Percentiles rank a stretch among this genome's conserved stretches.
Conservation (phyloP, 2,797 vertebrate genomes). For the Halcyon leucocephala region DNA sequence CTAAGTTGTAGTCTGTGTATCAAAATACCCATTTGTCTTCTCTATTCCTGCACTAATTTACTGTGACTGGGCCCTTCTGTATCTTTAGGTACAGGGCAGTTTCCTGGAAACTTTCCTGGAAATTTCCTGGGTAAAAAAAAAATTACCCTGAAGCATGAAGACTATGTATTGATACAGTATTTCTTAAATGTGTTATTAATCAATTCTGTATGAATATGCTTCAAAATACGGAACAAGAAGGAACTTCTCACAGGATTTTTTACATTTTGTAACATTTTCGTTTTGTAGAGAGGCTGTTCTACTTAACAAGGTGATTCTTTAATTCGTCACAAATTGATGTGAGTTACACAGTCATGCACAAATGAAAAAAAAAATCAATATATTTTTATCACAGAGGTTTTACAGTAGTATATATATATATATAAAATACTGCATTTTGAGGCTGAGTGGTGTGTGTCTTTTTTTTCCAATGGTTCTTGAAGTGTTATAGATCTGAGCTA, state of each 20-base stretch:
- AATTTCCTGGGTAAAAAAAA: not conserved
- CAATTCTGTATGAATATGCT: not conserved
- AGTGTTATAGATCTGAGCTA: not conserved
- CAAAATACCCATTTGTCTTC: not conserved
- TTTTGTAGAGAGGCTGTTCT: constrained; percentile 1
- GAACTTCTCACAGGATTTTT: not conserved
- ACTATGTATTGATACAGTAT: not conserved
- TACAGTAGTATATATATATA: rapidly evolving
- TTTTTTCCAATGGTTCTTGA: not conserved
- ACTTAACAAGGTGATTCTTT: not conserved
- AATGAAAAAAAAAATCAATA: not conserved
- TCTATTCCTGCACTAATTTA: not conserved
- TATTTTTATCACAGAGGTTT: not conserved
- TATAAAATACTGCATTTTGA: not conserved
- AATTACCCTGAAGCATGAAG: not conserved
- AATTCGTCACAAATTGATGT: not conserved
- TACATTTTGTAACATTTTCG: not conserved
- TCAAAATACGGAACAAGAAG: constrained; percentile 20
- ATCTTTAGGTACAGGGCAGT: not conserved
- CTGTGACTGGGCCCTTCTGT: not conserved
- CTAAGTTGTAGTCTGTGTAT: rapidly evolving
- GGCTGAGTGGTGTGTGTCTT: not conserved
- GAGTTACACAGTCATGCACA: not conserved
- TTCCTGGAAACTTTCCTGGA: not conserved
- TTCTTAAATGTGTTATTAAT: constrained; percentile 9